These are phyloP conservation scores for Melikaiella ostensackeni DNA, from an alignment of 2,888 invertebrate genomes.

Conservation along the genomic window DNA sequence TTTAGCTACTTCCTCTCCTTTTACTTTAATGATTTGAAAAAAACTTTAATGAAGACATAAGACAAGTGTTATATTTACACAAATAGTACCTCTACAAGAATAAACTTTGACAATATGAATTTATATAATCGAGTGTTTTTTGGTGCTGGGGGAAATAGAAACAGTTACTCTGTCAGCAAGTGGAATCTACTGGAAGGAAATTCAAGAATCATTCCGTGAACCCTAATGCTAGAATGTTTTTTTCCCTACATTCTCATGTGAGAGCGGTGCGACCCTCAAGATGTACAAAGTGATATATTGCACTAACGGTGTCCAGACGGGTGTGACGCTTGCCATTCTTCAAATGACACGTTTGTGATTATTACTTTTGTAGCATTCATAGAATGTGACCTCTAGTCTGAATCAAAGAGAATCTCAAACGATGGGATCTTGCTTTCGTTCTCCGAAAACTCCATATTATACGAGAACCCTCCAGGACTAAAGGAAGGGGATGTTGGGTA, in stretches of 20 bases:
- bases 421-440: slow-evolving; percentile 50
- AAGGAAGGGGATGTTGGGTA: slow-evolving; percentile 38
- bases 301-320: slow-evolving; percentile 57
- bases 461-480: slow-evolving; percentile 44
- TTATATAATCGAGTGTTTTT: slow-evolving; percentile 3
- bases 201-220: slow-evolving; percentile 31
- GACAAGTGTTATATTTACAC: neutral
- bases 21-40: neutral
- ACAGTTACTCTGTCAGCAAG: slow-evolving; percentile 22
- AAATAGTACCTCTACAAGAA: neutral
- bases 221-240: slow-evolving; percentile 23
- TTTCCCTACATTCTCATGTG: slow-evolving; percentile 45
- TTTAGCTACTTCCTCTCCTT: neutral
- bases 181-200: slow-evolving; percentile 14
- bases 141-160: neutral
- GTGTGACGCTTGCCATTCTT: slow-evolving; percentile 56
- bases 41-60: neutral
- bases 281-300: slow-evolving; percentile 56
- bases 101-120: neutral
- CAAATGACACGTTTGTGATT: slow-evolving; percentile 59
- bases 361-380: slow-evolving; percentile 52
- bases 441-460: slow-evolving; percentile 45
- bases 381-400: slow-evolving; percentile 47
- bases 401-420: slow-evolving; percentile 48
- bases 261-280: slow-evolving; percentile 56